Conservation (phyloP, 1,140 invertebrate genomes). For the Trachymyrmex cornetzi region DNA sequence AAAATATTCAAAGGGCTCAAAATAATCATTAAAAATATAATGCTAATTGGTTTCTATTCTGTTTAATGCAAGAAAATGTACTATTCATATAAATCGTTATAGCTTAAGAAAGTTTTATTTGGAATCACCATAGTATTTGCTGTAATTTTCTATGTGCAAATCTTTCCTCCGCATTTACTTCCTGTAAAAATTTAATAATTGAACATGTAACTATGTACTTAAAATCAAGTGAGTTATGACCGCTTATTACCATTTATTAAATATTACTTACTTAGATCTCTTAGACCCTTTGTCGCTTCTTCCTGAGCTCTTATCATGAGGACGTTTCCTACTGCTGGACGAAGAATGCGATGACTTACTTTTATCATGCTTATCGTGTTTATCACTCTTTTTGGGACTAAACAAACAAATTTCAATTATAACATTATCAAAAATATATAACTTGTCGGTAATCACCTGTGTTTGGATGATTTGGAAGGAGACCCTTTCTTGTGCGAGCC, state of each 20-base stretch:
- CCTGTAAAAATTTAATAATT: conserved; percentile 67
- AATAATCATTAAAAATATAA: neutral
- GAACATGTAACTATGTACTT: neutral
- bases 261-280: conserved; percentile 88
- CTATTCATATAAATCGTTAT: conserved; percentile 57
- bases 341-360: conserved; percentile 85
- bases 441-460: conserved; percentile 84
- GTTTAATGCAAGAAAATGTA: conserved; percentile 78
- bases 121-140: conserved; percentile 45
- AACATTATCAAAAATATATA: conserved; percentile 43
- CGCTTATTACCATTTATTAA: neutral
- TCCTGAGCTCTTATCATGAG: conserved; percentile 91
- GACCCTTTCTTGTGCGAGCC: conserved; percentile 87
- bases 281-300: conserved; percentile 89
- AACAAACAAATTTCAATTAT: conserved; percentile 64
- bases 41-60: neutral
- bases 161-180: conserved; percentile 67
- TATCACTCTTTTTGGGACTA: conserved; percentile 86
- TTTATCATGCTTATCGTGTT: conserved; percentile 82
- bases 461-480: conserved; percentile 87
- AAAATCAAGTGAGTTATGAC: neutral
- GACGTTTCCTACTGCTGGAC: conserved; percentile 89
- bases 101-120: conserved; percentile 67
- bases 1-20: conserved; percentile 20
- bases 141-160: conserved; percentile 39